Conservation (phyloP, 2,888 invertebrate species). For the Xylophagus ater region DNA sequence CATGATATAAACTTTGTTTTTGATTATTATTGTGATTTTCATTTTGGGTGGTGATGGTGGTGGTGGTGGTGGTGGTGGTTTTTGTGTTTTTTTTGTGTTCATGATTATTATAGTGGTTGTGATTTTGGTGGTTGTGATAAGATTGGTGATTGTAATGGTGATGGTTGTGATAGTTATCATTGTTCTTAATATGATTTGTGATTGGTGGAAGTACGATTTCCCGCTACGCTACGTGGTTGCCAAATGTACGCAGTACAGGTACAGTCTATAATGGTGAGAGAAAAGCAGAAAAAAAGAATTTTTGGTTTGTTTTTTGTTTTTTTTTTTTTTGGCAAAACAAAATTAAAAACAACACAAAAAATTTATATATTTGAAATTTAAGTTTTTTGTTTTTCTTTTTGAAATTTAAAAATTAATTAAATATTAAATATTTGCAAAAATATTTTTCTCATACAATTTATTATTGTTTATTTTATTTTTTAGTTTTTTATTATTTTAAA, state of each 20-base stretch:
- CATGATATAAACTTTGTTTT: no score
- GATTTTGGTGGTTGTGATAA: constrained; percentile 18
- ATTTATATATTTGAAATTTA: not conserved
- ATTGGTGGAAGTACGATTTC: constrained; percentile 31
- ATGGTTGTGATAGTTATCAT: constrained; percentile 21
- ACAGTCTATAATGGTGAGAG: constrained; percentile 31
- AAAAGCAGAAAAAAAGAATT: constrained; percentile 21
- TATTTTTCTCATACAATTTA: no score
- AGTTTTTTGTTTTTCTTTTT: not conserved
- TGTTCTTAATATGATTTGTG: constrained; percentile 17
- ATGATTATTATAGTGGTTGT: constrained; percentile 22
- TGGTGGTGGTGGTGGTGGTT: constrained; percentile 11
- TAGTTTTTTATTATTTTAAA: no score
- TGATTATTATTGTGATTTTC: constrained; percentile 15
- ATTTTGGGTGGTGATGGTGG: constrained; percentile 22
- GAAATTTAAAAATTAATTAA: not conserved
- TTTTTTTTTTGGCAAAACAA: constrained; percentile 3
- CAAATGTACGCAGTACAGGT: constrained; percentile 41
- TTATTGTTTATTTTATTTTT: no score
- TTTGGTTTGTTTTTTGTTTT: constrained; percentile 13
- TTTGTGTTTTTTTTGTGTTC: constrained; percentile 10
- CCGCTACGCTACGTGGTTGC: constrained; percentile 41
- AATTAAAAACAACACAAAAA: not conserved
- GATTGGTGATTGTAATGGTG: constrained; percentile 18
- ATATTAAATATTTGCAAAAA: not conserved